Percentiles rank a stretch among this genome's conserved stretches.
Conservation (phyloP, 2,888 invertebrate genomes). For the Aporophyla nigra region DNA sequence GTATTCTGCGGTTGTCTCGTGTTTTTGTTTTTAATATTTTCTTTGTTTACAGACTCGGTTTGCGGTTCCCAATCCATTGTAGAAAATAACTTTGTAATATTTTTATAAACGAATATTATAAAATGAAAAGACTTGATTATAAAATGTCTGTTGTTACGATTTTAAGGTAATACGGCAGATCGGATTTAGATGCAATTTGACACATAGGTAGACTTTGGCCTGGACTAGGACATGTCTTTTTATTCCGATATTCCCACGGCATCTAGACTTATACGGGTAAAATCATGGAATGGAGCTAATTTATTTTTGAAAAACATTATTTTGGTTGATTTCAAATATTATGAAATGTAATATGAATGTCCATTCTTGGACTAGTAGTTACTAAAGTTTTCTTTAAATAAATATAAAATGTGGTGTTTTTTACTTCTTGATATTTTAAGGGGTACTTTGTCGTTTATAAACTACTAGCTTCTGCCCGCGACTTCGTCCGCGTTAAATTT, state of each 20-base stretch:
- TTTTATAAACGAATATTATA: neutral
- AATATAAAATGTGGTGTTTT: neutral
- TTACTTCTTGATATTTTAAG: no score
- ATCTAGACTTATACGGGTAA: no score
- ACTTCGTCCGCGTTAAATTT: no score
- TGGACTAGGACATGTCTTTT: no score
- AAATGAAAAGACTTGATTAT: no score
- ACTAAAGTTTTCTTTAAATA: neutral
- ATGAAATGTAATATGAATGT: neutral
- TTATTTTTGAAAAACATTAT: neutral
- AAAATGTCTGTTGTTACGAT: no score
- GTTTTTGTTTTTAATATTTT: conserved; percentile 39
- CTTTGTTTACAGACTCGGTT: conserved; percentile 37
- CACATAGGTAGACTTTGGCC: no score
- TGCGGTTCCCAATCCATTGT: conserved; percentile 19
- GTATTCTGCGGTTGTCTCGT: conserved; percentile 46
- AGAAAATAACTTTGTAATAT: neutral
- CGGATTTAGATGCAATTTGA: no score
- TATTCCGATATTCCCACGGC: no score
- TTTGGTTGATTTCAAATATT: neutral
- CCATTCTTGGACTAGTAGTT: neutral
- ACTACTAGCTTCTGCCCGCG: no score
- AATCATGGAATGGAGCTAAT: no score
- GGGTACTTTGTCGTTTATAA: neutral
- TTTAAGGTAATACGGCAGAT: no score